These are phyloP conservation scores for Mylabris sibirica DNA, from an alignment of 2,888 invertebrate genomes.

Conservation along the genomic window DNA sequence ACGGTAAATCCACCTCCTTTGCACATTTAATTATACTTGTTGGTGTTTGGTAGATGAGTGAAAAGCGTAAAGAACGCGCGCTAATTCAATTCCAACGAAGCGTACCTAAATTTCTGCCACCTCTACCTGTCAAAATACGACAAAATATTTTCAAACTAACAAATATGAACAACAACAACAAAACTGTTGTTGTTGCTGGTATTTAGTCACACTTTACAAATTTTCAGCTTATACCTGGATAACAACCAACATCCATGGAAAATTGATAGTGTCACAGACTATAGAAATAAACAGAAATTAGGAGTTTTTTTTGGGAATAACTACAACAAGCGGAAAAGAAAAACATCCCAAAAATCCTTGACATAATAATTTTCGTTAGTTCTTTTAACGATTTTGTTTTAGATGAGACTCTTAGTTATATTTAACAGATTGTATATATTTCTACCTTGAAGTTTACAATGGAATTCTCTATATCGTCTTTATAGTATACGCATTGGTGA, in stretches of 20 bases:
- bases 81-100: conserved; percentile 2
- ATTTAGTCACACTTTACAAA: conserved; percentile 30
- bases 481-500: conserved; percentile 19
- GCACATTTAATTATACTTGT: background rate
- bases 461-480: conserved; percentile 29
- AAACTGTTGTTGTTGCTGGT: conserved; percentile 24
- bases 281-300: background rate
- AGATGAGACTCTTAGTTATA: conserved; percentile 1
- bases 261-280: conserved; percentile 12
- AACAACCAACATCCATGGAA: conserved; percentile 22
- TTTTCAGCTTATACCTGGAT: conserved; percentile 24
- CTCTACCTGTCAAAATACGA: conserved; percentile 53
- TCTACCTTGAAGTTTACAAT: conserved; percentile 36
- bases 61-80: too few relatives aligned
- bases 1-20: background rate
- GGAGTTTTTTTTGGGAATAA: background rate
- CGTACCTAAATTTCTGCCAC: conserved; percentile 45
- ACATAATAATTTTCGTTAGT: conserved; percentile 17
- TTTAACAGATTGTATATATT: conserved; percentile 33
- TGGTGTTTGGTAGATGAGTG: too few relatives aligned
- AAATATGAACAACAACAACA: conserved; percentile 2
- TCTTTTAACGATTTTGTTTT: background rate
- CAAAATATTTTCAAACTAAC: conserved; percentile 50
- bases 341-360: conserved; percentile 25
- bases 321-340: background rate